Evolutionary conservation across 2,888 invertebrate species (phyloP), one percentile per base, ranked within the genome.

Genomic region (Pristionchus entomophagus): DNA sequence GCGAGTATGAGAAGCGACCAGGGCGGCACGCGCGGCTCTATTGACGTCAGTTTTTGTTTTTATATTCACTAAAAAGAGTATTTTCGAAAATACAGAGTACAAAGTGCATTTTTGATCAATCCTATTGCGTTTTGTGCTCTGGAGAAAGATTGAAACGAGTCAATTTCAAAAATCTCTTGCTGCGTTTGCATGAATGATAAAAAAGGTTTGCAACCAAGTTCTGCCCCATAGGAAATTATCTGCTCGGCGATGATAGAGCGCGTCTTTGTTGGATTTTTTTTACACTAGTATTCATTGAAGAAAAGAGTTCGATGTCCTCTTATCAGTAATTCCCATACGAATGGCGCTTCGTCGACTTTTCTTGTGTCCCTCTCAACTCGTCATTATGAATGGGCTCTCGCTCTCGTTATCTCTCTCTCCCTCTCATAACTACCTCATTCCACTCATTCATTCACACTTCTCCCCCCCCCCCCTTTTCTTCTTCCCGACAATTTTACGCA

Each of bases 371-470:
- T 26, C 49, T 53, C 49, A 19, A 78, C 78, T 82, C 59, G 81
- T 81, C 82, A 38, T 56, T 82, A 45, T 53, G 78, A 53, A 78
- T 32, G 49, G 78, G 56, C 12, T 59, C 73, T 73, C 73, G 41
- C 12, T 59, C 73, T 73, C 73, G 73, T 73, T 73, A 73, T 73
- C 73, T 6, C 41, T 14, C 41, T 41, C 38, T 35, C 69, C 41
- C 41, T 41, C 73, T 73, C 73, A 73, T 45, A 82, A 45, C 82
- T 59, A 45, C 82, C 82, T 59, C 82, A 82, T 59, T 59, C 53
- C 82, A 38, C 56, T 82, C 45, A 38, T 82, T 45, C 82, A 82
- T 82, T 38, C 59, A 59, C 45, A 38, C 53, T 41, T 41, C 59
- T 56, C 82, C 32, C 59, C 56, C 22, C 53, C 53, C 80, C 35